Conservation (phyloP, 2,113 vertebrate genomes). For the Formicarius rufipectus region DNA sequence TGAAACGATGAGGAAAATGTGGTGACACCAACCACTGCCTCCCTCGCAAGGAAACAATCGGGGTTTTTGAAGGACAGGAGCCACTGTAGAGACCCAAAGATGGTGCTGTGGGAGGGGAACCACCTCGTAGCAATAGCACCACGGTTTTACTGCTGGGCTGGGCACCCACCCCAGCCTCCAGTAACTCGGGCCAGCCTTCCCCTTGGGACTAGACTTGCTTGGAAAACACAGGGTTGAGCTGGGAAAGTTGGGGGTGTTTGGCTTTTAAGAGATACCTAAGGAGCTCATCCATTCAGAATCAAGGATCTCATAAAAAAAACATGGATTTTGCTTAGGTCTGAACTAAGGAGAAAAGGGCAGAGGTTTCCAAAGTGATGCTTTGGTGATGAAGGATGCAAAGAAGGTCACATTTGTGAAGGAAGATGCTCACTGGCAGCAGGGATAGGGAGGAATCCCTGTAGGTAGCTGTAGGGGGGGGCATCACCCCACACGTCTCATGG, state of each 20-base stretch:
- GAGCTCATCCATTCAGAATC: constrained; percentile 7
- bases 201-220: not conserved
- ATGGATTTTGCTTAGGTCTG: constrained; percentile 58
- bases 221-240: accelerated
- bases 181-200: constrained; percentile 6
- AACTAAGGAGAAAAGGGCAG: not conserved
- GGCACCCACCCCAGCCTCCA: constrained; percentile 5
- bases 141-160: not conserved
- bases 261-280: not conserved
- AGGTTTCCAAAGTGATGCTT: not conserved
- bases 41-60: not conserved
- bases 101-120: not conserved
- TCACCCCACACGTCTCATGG: not conserved
- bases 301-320: constrained; percentile 8
- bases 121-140: not conserved
- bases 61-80: not conserved
- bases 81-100: not conserved
- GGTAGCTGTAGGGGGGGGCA: not conserved
- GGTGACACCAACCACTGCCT: not conserved
- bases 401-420: not conserved
- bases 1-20: not conserved
- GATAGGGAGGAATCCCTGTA: accelerated
- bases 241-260: not conserved
- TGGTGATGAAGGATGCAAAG: not conserved
- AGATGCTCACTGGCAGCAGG: accelerated